Base-by-base conservation (phyloP, 2,888 invertebrate genomes). In the Habrosyne pyritoides region DNA sequence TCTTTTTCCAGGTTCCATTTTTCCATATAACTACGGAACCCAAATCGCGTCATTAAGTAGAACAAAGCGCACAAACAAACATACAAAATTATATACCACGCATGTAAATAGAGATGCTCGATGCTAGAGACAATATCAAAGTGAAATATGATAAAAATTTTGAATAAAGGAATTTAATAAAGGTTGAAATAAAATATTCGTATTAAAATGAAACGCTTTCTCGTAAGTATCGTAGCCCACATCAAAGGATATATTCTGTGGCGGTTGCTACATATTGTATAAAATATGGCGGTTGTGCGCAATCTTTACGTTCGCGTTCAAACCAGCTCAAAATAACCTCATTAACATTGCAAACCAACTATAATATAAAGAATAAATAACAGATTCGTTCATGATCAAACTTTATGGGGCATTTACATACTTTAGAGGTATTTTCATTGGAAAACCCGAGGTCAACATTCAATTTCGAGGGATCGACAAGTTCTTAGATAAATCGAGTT, bases 141-240 rank as follows among this genome's bases (percentile, higher is more conserved):
- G n/a, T 33, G 33, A 6, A n/a, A 18, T 42, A 42, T 18, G 0
- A 18, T 42, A 8, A 42, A 24, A 14, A 14, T 42, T 42, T n/a
- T 18, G 50, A 50, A 50, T 50, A 50, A 28, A 49, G 18, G 28
- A 49, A 49, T 49, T 26, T 49, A 26, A 49, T 49, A 49, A 22
- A 3, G 26, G 48, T 8, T 26, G 7, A 10, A 14, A 26, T 28
- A 30, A 21, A 28, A 50, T 14, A 28, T 42, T 42, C 8, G 24
- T 21, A 50, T 50, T 30, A 18, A 50, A 50, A 50, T 28, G 28
- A 28, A 50, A 28, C 18, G 12, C 48, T 48, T 50, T n/a, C 33
- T 42, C 18, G 8, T 10, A 33, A n/a, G n/a, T n/a, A n/a, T n/a
- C n/a, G 28, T 21, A 21, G 18, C 21, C 50, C 10, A 50, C 21